These are phyloP conservation scores for Onychorhynchus coronatus DNA, from an alignment of 2,113 vertebrate species.

Conservation along the genomic window DNA sequence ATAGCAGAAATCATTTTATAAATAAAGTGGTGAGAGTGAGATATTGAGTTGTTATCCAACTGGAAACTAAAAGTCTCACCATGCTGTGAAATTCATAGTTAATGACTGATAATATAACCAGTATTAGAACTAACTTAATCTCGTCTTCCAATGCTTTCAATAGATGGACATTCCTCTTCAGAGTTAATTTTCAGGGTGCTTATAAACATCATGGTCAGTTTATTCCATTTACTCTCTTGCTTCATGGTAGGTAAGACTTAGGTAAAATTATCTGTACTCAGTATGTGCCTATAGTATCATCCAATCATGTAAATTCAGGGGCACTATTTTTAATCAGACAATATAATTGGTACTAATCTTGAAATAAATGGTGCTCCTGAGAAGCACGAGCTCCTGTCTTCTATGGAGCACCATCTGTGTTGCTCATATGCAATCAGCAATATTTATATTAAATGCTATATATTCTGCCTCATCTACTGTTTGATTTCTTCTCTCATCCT, in stretches of 20 bases:
- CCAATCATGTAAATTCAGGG: constrained; percentile 61
- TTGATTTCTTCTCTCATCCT: constrained; percentile 22
- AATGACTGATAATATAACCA: not conserved
- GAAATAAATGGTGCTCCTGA: constrained; percentile 49
- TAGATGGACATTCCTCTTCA: not conserved
- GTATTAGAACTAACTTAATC: not conserved
- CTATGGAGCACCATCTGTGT: constrained; percentile 32
- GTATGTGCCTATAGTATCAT: constrained; percentile 26
- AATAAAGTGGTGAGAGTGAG: not conserved
- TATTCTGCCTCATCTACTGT: constrained; percentile 10
- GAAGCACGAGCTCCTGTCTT: constrained; percentile 44
- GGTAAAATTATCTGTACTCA: constrained; percentile 20
- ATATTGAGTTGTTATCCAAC: not conserved
- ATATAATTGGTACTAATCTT: constrained; percentile 61
- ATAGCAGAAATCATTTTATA: not conserved
- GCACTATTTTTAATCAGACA: constrained; percentile 65
- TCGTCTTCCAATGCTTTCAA: not conserved
- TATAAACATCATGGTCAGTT: not conserved
- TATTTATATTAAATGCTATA: constrained; percentile 49
- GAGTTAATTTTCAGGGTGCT: constrained; percentile 8
- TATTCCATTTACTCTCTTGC: not conserved
- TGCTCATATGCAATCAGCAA: constrained; percentile 36
- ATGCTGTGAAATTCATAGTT: not conserved
- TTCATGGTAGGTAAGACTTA: not conserved
- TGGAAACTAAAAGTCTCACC: not conserved